Conservation (phyloP, 2,797 vertebrate genomes). For the Neopelma chrysocephalum region DNA sequence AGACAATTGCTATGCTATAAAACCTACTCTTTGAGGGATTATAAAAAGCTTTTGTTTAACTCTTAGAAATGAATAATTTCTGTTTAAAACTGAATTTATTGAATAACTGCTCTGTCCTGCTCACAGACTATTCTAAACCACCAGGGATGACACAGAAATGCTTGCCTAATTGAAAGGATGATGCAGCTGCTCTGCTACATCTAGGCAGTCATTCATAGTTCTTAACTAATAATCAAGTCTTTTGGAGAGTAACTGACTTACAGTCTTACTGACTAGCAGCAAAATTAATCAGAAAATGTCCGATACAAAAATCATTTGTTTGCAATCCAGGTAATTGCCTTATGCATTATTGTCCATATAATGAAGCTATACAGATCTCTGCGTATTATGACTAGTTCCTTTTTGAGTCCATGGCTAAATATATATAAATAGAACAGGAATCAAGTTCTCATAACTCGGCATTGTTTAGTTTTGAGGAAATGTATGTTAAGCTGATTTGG, state of each 20-base stretch:
- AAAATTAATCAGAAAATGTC: not conserved
- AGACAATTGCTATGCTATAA: not conserved
- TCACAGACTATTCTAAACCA: not conserved
- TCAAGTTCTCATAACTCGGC: not conserved
- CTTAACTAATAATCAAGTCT: not conserved
- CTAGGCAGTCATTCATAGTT: not conserved
- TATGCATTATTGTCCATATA: not conserved
- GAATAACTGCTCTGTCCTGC: not conserved
- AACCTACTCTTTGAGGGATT: not conserved
- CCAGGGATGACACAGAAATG: not conserved
- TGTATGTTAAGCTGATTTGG: not conserved
- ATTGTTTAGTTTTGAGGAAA: not conserved
- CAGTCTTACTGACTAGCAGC: not conserved
- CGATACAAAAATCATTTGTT: not conserved
- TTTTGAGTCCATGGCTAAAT: not conserved
- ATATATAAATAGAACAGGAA: not conserved
- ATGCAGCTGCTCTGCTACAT: not conserved
- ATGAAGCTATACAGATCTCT: not conserved
- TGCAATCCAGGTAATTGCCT: not conserved
- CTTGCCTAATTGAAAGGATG: not conserved
- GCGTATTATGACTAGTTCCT: not conserved
- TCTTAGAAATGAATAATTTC: conserved; percentile 10
- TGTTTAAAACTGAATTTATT: conserved; percentile 17
- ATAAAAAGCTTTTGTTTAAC: conserved; percentile 10
- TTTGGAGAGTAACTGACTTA: not conserved